Base-by-base conservation (phyloP, 2,797 vertebrate genomes). In the Poecilia wingei region DNA sequence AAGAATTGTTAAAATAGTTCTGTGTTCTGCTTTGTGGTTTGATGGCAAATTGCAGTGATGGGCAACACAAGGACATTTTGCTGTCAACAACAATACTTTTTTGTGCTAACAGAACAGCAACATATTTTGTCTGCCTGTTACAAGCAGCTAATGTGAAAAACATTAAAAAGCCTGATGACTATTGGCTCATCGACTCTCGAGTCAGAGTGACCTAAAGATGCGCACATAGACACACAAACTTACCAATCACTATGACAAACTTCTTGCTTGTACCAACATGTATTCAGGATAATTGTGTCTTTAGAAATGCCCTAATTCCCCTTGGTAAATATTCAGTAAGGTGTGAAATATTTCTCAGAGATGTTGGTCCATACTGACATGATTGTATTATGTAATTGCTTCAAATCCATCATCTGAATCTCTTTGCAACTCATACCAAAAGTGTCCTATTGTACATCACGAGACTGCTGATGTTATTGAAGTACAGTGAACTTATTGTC, bases 101-200 rank as follows among this genome's bases (percentile, higher is more conserved):
- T 68, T 92, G 86, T 76, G 49, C 75, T 86, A 87, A 84, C 61
- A 73, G 76, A 86, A 79, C 79, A 66, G 45, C 33, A 82, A 80
- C 77, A 84, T 84, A n/a, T 39, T 75, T 22, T 84, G 43, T 28
- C 64, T 20, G 53, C 3, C 39, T 68, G 69, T 45, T 31, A 68
- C 36, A 61, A 68, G 76, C 31, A 0, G 71, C 33, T 74, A 75
- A 8, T 78, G 76, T 72, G 10, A 36, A 25, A 79, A 28, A 82
- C 25, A 53, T 53, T 53, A 53, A 53, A 53, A 25, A 45, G 84
- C 68, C 53, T 72, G 61, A 16, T n/a, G 76, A 81, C 88, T 69
- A 14, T 49, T 25, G 45, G 75, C 74, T 80, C 51, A 72, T 74
- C 79, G 41, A 78, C 79, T 78, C 36, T 61, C 22, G 72, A 77